Evolutionary conservation across 2,113 vertebrate species (phyloP).

Genomic region (Dasypus novemcinctus): DNA sequence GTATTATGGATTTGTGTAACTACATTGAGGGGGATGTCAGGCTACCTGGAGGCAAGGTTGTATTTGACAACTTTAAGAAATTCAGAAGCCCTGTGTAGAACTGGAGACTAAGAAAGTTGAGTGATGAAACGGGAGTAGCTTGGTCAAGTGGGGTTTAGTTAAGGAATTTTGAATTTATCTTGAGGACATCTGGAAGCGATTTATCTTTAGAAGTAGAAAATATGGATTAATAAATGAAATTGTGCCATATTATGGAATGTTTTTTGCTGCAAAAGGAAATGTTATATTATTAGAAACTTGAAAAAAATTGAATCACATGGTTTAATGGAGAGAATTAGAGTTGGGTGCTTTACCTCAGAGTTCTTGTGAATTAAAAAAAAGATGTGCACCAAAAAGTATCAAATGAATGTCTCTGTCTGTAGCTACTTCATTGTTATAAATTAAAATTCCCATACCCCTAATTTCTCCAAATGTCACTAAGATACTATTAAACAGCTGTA

Average conservation of each 20-base stretch:
- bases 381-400: background rate
- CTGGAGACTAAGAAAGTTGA: conserved; percentile 1
- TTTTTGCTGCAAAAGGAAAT: conserved; percentile 13
- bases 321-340: background rate
- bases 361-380: background rate
- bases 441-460: background rate
- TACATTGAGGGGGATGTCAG: background rate
- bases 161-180: conserved; percentile 7
- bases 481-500: background rate
- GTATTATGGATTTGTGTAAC: background rate
- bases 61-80: conserved; percentile 4
- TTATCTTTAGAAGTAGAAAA: conserved; percentile 44
- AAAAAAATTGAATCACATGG: background rate
- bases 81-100: background rate
- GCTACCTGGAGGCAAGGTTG: background rate
- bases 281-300: background rate
- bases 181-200: background rate
- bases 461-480: background rate
- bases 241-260: background rate
- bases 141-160: background rate
- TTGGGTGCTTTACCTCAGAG: background rate
- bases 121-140: background rate
- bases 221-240: background rate
- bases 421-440: background rate
- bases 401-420: background rate